phyloP scores from a whole-genome alignment of 2,797 vertebrate genomes.

The Pangasius larnaudii region DNA sequence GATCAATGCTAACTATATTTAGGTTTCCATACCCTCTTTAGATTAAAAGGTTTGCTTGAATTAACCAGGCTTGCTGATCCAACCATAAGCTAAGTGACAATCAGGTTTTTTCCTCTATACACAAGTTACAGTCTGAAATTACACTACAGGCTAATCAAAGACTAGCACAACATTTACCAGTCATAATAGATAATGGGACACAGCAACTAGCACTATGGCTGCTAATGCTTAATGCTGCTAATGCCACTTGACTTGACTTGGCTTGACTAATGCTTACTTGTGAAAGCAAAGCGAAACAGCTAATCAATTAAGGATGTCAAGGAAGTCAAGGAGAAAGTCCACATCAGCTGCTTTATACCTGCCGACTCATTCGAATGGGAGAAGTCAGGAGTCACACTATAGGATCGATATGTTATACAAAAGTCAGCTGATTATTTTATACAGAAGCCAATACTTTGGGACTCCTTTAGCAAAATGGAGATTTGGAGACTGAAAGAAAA shows the following conservation, averaged over 20 bases:
- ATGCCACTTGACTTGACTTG: too few species aligned
- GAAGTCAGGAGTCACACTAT: constrained; percentile 34
- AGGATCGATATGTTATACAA: constrained; percentile 23
- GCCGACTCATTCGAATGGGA: constrained; percentile 61
- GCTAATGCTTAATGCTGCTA: constrained; percentile 6
- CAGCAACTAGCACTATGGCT: neutral
- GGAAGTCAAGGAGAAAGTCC: constrained; percentile 45
- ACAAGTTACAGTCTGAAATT: neutral
- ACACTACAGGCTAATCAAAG: neutral
- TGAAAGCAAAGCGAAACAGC: constrained; percentile 26
- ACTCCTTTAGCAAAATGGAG: neutral
- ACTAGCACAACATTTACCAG: neutral
- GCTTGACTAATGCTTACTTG: constrained; percentile 7
- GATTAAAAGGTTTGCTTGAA: constrained; percentile 44
- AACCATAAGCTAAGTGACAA: neutral
- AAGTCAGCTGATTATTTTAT: constrained; percentile 26
- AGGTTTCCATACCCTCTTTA: constrained; percentile 21
- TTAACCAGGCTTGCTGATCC: constrained; percentile 21
- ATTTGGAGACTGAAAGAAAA: neutral
- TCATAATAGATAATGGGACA: constrained; percentile 21
- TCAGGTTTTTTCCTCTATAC: neutral
- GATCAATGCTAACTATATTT: constrained; percentile 55
- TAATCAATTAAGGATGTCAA: constrained; percentile 54
- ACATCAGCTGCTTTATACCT: constrained; percentile 56
- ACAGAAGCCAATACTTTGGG: neutral